phyloP scores from a whole-genome alignment of 2,113 vertebrate species.

The Agapornis roseicollis region DNA sequence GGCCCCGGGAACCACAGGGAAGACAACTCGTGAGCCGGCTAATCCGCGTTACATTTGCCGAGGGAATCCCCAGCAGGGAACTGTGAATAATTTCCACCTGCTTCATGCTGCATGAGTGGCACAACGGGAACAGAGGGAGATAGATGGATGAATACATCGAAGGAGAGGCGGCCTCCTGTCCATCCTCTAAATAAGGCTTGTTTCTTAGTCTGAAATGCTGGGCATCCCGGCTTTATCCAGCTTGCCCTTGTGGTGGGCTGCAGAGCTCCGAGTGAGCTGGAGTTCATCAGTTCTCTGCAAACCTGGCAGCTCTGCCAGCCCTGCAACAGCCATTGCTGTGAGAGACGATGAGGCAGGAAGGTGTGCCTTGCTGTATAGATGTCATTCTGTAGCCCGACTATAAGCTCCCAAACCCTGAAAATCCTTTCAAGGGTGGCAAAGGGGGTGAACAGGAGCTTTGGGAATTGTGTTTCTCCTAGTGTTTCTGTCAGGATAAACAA shows the following conservation, averaged over 20 bases:
- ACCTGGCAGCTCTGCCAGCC: neutral
- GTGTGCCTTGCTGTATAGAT: neutral
- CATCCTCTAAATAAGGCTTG: neutral
- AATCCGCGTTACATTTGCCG: neutral
- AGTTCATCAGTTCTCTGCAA: neutral
- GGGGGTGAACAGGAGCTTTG: neutral
- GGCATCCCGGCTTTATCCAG: rapidly evolving
- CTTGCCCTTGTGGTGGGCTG: rapidly evolving
- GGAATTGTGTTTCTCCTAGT: neutral
- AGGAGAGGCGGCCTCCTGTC: neutral
- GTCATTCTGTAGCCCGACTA: rapidly evolving
- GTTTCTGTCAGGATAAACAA: conserved; percentile 7
- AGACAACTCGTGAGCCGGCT: neutral
- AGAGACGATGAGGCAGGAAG: neutral
- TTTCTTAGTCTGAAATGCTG: neutral
- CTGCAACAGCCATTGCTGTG: rapidly evolving
- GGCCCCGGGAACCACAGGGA: neutral
- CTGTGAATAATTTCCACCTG: conserved; percentile 43
- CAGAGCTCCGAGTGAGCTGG: rapidly evolving
- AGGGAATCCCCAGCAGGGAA: conserved; percentile 27
- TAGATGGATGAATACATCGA: neutral
- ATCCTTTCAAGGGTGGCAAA: neutral
- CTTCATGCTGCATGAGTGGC: neutral
- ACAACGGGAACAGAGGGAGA: neutral
- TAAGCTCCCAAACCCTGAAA: neutral